A percentile compares a stretch with the other conserved stretches of the same genome.
phyloP scores from a whole-genome alignment of 2,888 invertebrate genomes.

The Chalcosyrphus nemorum region DNA sequence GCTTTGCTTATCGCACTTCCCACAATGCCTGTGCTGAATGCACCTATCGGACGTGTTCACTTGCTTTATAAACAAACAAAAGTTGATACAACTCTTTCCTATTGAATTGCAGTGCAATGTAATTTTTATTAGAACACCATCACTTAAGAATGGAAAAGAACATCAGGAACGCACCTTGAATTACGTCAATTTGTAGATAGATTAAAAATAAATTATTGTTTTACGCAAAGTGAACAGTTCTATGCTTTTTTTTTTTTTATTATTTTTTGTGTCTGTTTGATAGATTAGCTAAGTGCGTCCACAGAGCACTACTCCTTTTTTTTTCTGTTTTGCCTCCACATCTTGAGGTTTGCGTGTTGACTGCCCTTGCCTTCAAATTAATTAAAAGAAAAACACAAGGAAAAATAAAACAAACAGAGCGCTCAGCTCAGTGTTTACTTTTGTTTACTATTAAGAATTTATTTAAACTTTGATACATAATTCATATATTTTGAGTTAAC shows the following conservation, averaged over 20 bases:
- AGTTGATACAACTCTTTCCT: constrained; percentile 17
- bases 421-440: not conserved
- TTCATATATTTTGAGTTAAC: not conserved
- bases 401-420: not conserved
- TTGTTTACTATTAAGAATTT: constrained; percentile 22
- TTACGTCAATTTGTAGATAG: constrained; percentile 50
- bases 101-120: constrained; percentile 33
- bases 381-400: constrained; percentile 12
- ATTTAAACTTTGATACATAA: constrained; percentile 7
- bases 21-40: not conserved
- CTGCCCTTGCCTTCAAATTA: constrained; percentile 7
- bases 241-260: not conserved
- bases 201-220: constrained; percentile 61
- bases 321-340: constrained; percentile 1
- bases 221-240: constrained; percentile 33
- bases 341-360: constrained; percentile 29
- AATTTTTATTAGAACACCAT: constrained; percentile 31
- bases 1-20: not conserved
- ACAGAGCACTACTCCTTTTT: not conserved
- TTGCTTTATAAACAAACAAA: not conserved
- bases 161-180: constrained; percentile 41
- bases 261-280: constrained; percentile 2
- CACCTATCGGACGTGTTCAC: constrained; percentile 4
- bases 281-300: constrained; percentile 42
- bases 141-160: constrained; percentile 24